Percentiles rank a stretch among this genome's conserved stretches.
Conservation (phyloP, 2,888 invertebrate species). For the Cosmia trapezina region DNA sequence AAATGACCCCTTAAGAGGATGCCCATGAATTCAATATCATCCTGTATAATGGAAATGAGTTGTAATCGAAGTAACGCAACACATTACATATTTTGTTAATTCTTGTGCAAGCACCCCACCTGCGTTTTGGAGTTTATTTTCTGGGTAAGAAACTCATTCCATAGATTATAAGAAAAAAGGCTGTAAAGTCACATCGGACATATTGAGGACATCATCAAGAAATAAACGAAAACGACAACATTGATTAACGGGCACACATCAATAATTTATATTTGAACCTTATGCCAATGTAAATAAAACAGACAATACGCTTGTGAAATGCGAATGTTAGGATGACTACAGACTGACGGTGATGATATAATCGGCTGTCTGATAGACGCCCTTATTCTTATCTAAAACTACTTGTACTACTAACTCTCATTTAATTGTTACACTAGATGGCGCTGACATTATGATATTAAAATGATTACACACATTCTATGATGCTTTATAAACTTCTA, state of each 20-base stretch:
- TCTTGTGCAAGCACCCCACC: conserved; percentile 77
- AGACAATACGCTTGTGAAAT: neutral
- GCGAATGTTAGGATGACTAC: neutral
- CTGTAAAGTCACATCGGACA: neutral
- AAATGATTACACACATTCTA: neutral
- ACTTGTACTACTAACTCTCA: neutral
- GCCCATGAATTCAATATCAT: too few species aligned
- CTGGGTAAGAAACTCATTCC: conserved; percentile 75
- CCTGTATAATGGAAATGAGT: neutral
- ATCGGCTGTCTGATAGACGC: too few species aligned
- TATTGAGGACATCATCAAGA: neutral
- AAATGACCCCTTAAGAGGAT: too few species aligned
- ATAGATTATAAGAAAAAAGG: neutral
- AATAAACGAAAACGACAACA: neutral
- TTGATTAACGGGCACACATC: neutral
- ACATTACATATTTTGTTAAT: conserved; percentile 25
- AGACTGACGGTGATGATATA: neutral
- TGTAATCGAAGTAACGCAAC: neutral
- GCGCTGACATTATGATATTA: neutral
- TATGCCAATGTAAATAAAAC: neutral
- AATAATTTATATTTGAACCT: neutral
- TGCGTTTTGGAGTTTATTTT: conserved; percentile 80
- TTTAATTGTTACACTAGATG: conserved; percentile 11
- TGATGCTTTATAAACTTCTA: neutral
- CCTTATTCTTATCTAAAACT: neutral